A percentile compares a stretch with the other conserved stretches of the same genome.
phyloP scores from a whole-genome alignment of 2,888 invertebrate genomes.

The Mayetiola destructor region DNA sequence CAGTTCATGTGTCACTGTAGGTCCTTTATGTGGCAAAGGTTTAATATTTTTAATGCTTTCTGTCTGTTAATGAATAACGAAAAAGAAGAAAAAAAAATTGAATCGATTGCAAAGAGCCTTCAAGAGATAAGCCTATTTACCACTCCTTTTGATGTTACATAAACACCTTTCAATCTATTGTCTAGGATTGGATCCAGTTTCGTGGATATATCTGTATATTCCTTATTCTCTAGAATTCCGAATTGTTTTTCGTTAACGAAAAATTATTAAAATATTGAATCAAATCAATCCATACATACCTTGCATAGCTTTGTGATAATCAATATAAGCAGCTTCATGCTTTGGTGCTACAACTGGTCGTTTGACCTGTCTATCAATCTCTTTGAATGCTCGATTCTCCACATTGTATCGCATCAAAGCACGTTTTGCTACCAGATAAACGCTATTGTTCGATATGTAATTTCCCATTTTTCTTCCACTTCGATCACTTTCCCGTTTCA shows the following conservation, averaged over 20 bases:
- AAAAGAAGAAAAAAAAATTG: too few relatives aligned
- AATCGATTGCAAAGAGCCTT: too few relatives aligned
- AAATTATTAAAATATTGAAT: background rate
- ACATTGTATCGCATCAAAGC: constrained; percentile 46
- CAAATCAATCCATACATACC: constrained; percentile 22
- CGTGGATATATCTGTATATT: too few relatives aligned
- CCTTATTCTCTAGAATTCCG: too few relatives aligned
- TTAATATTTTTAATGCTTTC: too few relatives aligned
- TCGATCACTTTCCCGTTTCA: background rate
- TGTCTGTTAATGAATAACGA: too few relatives aligned
- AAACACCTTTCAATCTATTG: too few relatives aligned
- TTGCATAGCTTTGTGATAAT: constrained; percentile 47
- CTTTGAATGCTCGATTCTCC: constrained; percentile 58
- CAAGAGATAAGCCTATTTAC: too few relatives aligned
- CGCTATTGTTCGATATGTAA: background rate
- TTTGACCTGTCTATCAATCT: constrained; percentile 50
- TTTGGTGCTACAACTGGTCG: constrained; percentile 51
- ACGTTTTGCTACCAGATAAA: background rate
- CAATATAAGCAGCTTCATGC: constrained; percentile 44
- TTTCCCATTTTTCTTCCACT: background rate
- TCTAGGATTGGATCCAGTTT: too few relatives aligned
- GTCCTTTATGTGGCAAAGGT: too few relatives aligned
- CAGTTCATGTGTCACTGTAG: too few relatives aligned
- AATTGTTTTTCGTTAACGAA: constrained; percentile 20
- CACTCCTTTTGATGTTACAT: too few relatives aligned